A percentile compares a stretch with the other conserved stretches of the same genome.
These are phyloP conservation scores for Chloroceryle aenea DNA, from an alignment of 2,113 vertebrate genomes.

Conservation along the genomic window DNA sequence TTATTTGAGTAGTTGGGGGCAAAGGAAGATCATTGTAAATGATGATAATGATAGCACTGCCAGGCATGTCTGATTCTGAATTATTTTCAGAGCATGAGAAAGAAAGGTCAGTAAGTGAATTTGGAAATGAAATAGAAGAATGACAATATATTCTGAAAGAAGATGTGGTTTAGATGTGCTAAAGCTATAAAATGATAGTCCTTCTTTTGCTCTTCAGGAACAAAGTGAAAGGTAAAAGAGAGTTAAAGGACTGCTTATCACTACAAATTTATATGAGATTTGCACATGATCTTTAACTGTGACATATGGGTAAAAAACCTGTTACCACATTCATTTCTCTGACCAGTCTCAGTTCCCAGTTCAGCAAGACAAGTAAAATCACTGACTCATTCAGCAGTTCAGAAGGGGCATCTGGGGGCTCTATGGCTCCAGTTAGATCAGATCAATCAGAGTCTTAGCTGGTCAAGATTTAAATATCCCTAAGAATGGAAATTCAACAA, in stretches of 20 bases:
- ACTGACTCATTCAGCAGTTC: neutral
- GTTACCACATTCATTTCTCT: neutral
- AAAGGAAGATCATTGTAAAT: neutral
- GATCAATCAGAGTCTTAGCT: neutral
- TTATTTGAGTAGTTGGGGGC: neutral
- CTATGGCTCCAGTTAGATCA: neutral
- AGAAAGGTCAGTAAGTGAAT: neutral
- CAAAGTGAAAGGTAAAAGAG: neutral
- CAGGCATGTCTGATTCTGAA: neutral
- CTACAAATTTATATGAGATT: neutral
- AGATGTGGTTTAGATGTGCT: neutral
- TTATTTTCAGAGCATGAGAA: neutral
- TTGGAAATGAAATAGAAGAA: neutral
- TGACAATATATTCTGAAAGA: neutral
- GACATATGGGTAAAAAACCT: neutral
- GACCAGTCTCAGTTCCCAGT: neutral
- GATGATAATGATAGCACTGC: neutral
- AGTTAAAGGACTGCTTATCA: neutral
- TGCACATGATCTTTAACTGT: neutral
- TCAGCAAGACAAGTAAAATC: neutral
- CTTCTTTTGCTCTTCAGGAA: neutral
- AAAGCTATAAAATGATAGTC: neutral
- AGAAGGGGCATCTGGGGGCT: neutral
- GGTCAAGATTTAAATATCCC: neutral
- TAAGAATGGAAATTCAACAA: neutral